Evolutionary conservation across 37 sponge, comb jelly and placozoan species (phyloP).

Genomic region (Eunapius fragilis): DNA sequence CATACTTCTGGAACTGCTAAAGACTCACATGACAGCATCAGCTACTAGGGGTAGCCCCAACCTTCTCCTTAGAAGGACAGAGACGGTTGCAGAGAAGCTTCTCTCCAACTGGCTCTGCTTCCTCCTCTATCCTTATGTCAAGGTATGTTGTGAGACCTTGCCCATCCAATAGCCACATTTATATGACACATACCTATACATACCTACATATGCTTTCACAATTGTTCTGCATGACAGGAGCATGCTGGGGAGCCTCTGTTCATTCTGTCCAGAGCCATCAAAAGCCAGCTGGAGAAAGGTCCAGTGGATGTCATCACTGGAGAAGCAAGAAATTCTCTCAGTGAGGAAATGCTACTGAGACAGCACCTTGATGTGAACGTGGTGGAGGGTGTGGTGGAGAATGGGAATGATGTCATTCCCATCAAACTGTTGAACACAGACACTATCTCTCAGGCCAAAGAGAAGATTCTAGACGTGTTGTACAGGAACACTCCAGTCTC

Average conservation of each 20-base stretch:
- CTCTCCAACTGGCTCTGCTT: conserved; percentile 93
- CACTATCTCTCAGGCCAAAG: conserved; percentile 96
- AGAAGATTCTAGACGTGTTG: conserved; percentile 87
- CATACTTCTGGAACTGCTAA: conserved; percentile 42
- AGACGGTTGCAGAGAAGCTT: conserved; percentile 91
- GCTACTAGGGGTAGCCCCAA: conserved; percentile 68
- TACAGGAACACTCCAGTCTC: conserved; percentile 68
- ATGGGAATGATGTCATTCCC: conserved; percentile 54
- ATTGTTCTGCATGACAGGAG: conserved; percentile 48
- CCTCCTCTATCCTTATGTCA: conserved; percentile 78
- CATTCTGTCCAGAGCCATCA: conserved; percentile 85
- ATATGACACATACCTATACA: not conserved
- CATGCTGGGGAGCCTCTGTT: conserved; percentile 81
- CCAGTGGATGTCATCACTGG: conserved; percentile 95
- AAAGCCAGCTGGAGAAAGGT: conserved; percentile 95
- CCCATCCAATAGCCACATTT: not conserved
- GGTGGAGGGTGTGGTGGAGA: conserved; percentile 70
- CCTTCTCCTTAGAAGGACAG: conserved; percentile 88
- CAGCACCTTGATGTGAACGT: conserved; percentile 82
- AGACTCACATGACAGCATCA: conserved; percentile 69
- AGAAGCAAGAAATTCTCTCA: conserved; percentile 84
- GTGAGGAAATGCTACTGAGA: conserved; percentile 93
- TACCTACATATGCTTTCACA: not conserved
- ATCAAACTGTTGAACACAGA: conserved; percentile 94
- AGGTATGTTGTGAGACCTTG: conserved; percentile 32